A percentile compares a stretch with the other conserved stretches of the same genome.
Evolutionary conservation across 2,797 vertebrate genomes (phyloP).

Genomic region (Xenopus petersii): DNA sequence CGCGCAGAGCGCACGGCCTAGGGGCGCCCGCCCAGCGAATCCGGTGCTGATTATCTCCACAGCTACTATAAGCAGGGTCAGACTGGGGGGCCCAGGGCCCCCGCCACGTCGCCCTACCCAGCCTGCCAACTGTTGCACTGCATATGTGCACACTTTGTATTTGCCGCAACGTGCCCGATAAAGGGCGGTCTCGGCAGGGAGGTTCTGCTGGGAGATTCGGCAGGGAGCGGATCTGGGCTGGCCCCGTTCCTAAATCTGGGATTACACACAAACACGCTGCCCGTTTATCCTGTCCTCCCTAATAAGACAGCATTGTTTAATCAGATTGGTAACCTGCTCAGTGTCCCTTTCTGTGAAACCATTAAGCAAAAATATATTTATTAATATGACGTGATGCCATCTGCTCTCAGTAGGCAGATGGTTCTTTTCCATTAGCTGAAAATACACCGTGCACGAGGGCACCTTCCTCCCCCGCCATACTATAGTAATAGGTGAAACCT

Average conservation of each 20-base stretch:
- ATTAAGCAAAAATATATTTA: conserved; percentile 44
- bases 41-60: too few relatives aligned
- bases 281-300: neutral
- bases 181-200: too few relatives aligned
- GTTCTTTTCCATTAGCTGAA: conserved; percentile 30
- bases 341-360: conserved; percentile 19
- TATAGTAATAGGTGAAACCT: conserved; percentile 42
- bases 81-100: too few relatives aligned
- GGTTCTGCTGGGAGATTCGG: too few relatives aligned
- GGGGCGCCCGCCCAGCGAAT: too few relatives aligned
- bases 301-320: conserved; percentile 17
- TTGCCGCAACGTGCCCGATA: too few relatives aligned
- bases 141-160: too few relatives aligned
- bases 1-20: too few relatives aligned
- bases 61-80: too few relatives aligned
- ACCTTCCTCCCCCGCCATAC: conserved; percentile 11
- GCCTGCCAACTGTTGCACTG: too few relatives aligned
- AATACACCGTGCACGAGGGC: neutral
- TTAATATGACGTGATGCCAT: conserved; percentile 41
- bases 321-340: conserved; percentile 27
- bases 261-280: conserved; percentile 6
- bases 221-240: too few relatives aligned
- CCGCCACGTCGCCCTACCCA: too few relatives aligned
- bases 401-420: conserved; percentile 37
- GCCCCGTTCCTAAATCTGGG: neutral